These are phyloP conservation scores for Urophycis tenuis DNA, from an alignment of 2,797 vertebrate species.

Conservation along the genomic window DNA sequence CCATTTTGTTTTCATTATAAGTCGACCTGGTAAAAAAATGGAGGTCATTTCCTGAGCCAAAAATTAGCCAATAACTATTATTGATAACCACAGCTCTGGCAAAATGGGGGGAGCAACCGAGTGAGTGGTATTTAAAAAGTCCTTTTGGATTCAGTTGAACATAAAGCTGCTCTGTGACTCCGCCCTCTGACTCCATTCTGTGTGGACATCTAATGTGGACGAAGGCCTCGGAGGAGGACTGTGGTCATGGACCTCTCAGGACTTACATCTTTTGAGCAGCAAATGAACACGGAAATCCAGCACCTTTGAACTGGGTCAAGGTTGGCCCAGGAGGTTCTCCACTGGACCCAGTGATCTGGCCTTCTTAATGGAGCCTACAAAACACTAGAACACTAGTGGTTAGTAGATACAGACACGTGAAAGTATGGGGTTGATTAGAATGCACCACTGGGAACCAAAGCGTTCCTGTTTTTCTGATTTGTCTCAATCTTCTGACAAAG, in stretches of 20 bases:
- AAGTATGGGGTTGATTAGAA: constrained; percentile 46
- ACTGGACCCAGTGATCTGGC: constrained; percentile 53
- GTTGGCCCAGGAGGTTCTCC: constrained; percentile 46
- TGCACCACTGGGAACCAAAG: constrained; percentile 17
- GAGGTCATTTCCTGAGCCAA: constrained; percentile 46
- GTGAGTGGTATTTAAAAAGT: constrained; percentile 67
- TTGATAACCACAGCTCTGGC: constrained; percentile 60
- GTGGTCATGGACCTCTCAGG: constrained; percentile 66
- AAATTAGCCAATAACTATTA: constrained; percentile 64
- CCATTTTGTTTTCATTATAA: constrained; percentile 38
- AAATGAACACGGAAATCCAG: constrained; percentile 57
- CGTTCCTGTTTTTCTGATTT: constrained; percentile 14
- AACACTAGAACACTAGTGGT: constrained; percentile 44
- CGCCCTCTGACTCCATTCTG: constrained; percentile 59
- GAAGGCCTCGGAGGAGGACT: constrained; percentile 65
- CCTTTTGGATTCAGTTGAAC: constrained; percentile 64
- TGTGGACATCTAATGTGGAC: constrained; percentile 67
- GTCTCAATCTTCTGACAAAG: constrained; percentile 16
- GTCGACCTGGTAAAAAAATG: constrained; percentile 24
- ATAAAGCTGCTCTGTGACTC: constrained; percentile 65
- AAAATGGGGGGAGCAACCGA: constrained; percentile 43
- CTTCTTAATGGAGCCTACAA: constrained; percentile 56
- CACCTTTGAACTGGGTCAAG: too few relatives aligned
- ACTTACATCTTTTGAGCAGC: constrained; percentile 19
- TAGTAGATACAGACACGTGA: constrained; percentile 39